Conservation (phyloP, 2,797 vertebrate species). For the Chiroxiphia lanceolata region DNA sequence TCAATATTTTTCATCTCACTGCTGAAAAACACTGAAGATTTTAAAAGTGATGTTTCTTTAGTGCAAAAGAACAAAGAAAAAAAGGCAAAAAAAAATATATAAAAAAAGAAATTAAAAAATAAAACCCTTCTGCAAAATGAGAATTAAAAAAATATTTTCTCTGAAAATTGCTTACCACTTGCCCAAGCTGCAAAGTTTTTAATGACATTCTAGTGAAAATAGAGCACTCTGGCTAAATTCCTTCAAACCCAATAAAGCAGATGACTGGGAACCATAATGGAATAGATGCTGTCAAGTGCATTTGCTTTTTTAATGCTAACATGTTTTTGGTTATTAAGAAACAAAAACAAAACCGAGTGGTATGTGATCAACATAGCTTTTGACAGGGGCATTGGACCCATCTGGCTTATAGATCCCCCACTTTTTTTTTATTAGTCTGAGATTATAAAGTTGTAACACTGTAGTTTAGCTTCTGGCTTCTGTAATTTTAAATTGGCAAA, state of each 20-base stretch:
- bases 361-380: slow-evolving; percentile 45
- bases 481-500: slow-evolving; percentile 70
- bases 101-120: not conserved
- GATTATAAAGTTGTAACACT: slow-evolving; percentile 69
- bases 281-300: slow-evolving; percentile 45
- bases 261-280: slow-evolving; percentile 56
- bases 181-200: slow-evolving; percentile 58
- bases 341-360: slow-evolving; percentile 22
- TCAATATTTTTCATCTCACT: slow-evolving; percentile 58
- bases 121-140: not conserved
- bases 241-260: slow-evolving; percentile 69
- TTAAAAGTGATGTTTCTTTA: not conserved
- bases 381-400: slow-evolving; percentile 66
- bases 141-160: not conserved
- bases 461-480: slow-evolving; percentile 69
- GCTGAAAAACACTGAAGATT: not conserved
- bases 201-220: slow-evolving; percentile 52
- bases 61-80: not conserved
- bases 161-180: slow-evolving; percentile 38
- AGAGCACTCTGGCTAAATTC: slow-evolving; percentile 42
- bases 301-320: slow-evolving; percentile 69
- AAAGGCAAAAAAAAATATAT: not conserved
- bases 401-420: slow-evolving; percentile 62
- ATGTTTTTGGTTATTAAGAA: slow-evolving; percentile 60
- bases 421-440: slow-evolving; percentile 51